Conservation (phyloP, 64 coral and sea anemone genomes). For the Montipora sp. region DNA sequence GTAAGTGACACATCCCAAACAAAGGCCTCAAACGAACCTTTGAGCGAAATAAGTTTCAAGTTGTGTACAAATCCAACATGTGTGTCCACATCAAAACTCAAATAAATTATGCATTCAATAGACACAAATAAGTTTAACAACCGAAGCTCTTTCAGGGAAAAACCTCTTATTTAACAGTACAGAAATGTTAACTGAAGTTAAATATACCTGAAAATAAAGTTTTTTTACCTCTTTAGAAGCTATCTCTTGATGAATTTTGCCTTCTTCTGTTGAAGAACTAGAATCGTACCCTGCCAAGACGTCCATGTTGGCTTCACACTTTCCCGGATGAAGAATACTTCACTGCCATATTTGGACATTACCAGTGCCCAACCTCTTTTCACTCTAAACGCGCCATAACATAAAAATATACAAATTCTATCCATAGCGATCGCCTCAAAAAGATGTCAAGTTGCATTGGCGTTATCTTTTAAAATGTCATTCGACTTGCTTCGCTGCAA, state of each 20-base stretch:
- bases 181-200: neutral
- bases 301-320: conserved; percentile 8
- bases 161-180: neutral
- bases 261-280: conserved; percentile 62
- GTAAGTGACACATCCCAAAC: neutral
- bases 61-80: neutral
- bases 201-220: neutral
- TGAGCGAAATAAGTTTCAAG: neutral
- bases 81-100: neutral
- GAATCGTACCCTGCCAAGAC: conserved; percentile 50
- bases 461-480: neutral
- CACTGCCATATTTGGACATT: conserved; percentile 20
- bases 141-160: neutral
- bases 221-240: conserved; percentile 37
- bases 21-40: neutral
- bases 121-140: neutral
- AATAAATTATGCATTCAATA: conserved; percentile 20
- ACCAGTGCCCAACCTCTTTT: neutral
- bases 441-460: neutral
- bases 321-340: conserved; percentile 17
- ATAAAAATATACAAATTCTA: neutral
- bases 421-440: neutral
- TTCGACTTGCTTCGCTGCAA: neutral
- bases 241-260: conserved; percentile 28
- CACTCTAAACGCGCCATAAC: neutral